Evolutionary conservation across 2,888 invertebrate genomes (phyloP), one percentile per base, ranked within the genome.

Genomic region (Malacosoma neustria): DNA sequence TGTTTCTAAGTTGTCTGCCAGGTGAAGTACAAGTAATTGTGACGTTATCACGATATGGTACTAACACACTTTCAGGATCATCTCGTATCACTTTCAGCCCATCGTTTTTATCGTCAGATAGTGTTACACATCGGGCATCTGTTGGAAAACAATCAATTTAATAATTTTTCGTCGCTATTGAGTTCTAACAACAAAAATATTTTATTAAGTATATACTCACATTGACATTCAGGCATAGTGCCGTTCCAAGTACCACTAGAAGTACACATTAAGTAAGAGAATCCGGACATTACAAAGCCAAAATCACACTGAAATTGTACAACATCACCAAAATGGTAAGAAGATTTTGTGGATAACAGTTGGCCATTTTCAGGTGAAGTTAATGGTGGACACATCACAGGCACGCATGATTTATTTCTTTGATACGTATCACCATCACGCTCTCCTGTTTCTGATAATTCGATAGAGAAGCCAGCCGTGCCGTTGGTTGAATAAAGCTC

Each of bases 161-260:
- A 1, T 29, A 30, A 5, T 33, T 32, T 13, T 29, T 6, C 4
- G 4, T 3, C 11, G 14, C 3, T n/a, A 6, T 14, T 9, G 14
- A 43, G n/a, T 29, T 33, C 32, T 41, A 87, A 22, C 6, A 22
- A 22, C 2, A 9, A 22, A 22, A 22, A 22, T 2, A 22, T 22
- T 2, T n/a, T n/a, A n/a, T n/a, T n/a, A n/a, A n/a, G n/a, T n/a
- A n/a, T n/a, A n/a, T n/a, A n/a, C 92, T 90, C 88, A 97, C 97
- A 95, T 87, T 94, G 92, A 76, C 98, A 99, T 73, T 93, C 93
- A 3, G 99, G 98, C 31, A 93, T 90, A 3, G 95, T 92, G 52
- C 96, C 96, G 68, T 97, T 97, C 99, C 98, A 99, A 22, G 89
- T 90, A 34, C 98, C 98, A 64, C 92, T 93, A 3, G 95, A 93